These are phyloP conservation scores for Andrena bicolor DNA, from an alignment of 2,888 invertebrate species.

Conservation along the genomic window DNA sequence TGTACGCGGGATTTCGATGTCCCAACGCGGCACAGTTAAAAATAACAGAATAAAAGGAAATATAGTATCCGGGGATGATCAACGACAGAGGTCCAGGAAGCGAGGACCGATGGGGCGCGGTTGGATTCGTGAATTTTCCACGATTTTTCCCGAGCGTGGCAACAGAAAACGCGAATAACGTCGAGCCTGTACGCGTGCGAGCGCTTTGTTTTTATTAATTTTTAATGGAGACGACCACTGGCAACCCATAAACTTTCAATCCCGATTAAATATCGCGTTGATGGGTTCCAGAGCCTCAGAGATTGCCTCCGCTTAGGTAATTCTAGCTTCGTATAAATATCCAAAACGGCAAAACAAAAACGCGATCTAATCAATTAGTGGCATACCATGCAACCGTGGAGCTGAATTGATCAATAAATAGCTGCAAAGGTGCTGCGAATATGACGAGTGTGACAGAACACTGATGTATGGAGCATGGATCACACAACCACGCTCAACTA, in stretches of 20 bases:
- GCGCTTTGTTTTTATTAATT: slow-evolving; percentile 19
- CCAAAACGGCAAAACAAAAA: too few relatives aligned
- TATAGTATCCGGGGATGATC: slow-evolving; percentile 9
- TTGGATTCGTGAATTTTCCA: slow-evolving; percentile 24
- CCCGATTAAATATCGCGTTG: slow-evolving; percentile 44
- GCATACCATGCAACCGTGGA: too few relatives aligned
- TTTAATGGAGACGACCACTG: neutral
- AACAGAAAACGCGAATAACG: neutral
- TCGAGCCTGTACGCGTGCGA: slow-evolving; percentile 13
- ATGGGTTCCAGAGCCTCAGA: slow-evolving; percentile 32
- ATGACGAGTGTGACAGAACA: too few relatives aligned
- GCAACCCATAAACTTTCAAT: slow-evolving; percentile 9
- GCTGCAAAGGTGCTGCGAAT: too few relatives aligned
- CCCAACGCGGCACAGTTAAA: neutral
- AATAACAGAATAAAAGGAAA: slow-evolving; percentile 2
- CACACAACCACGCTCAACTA: too few relatives aligned
- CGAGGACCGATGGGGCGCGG: slow-evolving; percentile 22
- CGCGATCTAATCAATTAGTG: too few relatives aligned
- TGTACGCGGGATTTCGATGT: neutral
- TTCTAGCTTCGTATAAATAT: too few relatives aligned
- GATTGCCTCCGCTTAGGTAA: too few relatives aligned
- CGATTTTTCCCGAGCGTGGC: neutral
- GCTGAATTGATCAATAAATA: too few relatives aligned
- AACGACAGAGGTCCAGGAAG: neutral
- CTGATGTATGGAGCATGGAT: too few relatives aligned